These are phyloP conservation scores for Thunnus thynnus DNA, from an alignment of 2,113 vertebrate species.

Conservation along the genomic window DNA sequence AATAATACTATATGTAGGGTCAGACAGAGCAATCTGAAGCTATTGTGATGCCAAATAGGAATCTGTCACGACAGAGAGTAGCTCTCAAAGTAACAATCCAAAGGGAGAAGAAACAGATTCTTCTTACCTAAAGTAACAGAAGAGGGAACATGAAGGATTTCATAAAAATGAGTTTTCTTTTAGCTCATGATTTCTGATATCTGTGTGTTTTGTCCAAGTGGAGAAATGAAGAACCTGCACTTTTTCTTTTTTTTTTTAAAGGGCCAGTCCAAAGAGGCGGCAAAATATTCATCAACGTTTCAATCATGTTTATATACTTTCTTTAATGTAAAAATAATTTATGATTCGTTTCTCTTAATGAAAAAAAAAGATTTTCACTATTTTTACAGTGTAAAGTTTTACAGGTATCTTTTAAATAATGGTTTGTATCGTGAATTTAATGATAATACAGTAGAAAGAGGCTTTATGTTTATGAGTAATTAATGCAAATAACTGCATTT, in stretches of 20 bases:
- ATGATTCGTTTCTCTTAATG: too few species aligned
- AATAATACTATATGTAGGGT: not conserved
- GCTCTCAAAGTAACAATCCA: not conserved
- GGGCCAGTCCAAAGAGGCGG: too few species aligned
- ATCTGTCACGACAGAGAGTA: not conserved
- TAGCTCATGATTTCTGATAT: conserved; percentile 10
- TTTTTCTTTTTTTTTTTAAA: too few species aligned
- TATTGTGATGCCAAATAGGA: not conserved
- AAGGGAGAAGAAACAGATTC: not conserved
- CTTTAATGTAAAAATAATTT: not conserved
- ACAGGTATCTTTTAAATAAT: too few species aligned
- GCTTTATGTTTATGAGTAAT: not conserved
- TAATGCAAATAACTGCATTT: not conserved
- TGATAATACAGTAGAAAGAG: not conserved
- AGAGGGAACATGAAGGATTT: not conserved
- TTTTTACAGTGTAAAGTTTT: too few species aligned
- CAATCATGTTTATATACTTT: too few species aligned
- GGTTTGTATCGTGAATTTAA: not conserved
- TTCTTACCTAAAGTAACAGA: not conserved
- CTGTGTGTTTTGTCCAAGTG: not conserved
- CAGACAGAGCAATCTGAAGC: not conserved
- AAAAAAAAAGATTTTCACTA: too few species aligned
- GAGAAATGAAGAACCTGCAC: not conserved
- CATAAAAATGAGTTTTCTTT: conserved; percentile 8
- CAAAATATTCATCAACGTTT: too few species aligned